Percentiles rank a stretch among this genome's conserved stretches.
Conservation (phyloP, 2,888 invertebrate species). For the Halictus ligatus region DNA sequence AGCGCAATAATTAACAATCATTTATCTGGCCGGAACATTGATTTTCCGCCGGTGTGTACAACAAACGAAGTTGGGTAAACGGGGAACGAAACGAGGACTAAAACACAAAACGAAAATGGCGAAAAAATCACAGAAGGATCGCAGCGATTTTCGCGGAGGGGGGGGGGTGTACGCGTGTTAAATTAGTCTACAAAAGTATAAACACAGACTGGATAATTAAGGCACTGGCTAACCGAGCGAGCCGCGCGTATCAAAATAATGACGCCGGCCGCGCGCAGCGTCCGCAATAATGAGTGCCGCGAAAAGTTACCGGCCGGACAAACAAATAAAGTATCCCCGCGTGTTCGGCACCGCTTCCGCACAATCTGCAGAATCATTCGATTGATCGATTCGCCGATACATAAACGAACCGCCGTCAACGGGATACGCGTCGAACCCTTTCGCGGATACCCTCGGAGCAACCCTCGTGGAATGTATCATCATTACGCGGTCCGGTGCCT, state of each 20-base stretch:
- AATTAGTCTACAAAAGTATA: not conserved
- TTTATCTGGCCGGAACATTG: not conserved
- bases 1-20: not conserved
- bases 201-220: not conserved
- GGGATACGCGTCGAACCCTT: constrained; percentile 54
- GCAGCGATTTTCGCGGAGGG: not conserved
- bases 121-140: not conserved
- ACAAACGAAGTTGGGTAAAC: not conserved
- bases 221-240: not conserved
- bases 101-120: too few relatives aligned
- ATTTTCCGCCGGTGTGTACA: not conserved
- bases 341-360: constrained; percentile 45
- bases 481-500: constrained; percentile 76
- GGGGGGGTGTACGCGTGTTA: not conserved
- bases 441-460: constrained; percentile 47
- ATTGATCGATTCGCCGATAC: constrained; percentile 58
- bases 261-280: not conserved
- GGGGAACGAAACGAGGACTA: not conserved
- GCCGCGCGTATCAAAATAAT: not conserved
- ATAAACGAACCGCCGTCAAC: constrained; percentile 66
- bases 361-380: constrained; percentile 60
- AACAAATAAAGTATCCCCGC: constrained; percentile 46
- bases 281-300: constrained; percentile 9
- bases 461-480: constrained; percentile 76
- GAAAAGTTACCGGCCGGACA: not conserved